Conservation (phyloP, 2,113 vertebrate genomes). For the Hepsetus odoe region DNA sequence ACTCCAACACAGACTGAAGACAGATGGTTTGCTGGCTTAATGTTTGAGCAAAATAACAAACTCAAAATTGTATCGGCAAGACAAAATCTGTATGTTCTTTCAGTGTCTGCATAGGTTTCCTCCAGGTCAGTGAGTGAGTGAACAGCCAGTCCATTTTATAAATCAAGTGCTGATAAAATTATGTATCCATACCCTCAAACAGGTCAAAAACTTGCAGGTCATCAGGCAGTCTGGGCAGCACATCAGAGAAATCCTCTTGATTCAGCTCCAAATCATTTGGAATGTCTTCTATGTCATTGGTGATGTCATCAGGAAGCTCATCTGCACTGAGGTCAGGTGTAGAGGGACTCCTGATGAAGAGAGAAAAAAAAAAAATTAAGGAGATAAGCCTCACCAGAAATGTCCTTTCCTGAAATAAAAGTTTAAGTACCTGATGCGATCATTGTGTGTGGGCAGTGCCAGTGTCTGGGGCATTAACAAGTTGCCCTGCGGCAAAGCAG, state of each 20-base stretch:
- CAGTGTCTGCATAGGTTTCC: too few relatives aligned
- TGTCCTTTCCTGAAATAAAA: neutral
- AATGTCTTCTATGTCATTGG: constrained; percentile 98
- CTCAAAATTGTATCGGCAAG: too few relatives aligned
- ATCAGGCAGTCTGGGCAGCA: constrained; percentile 91
- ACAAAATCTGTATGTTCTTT: too few relatives aligned
- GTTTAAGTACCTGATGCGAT: constrained; percentile 82
- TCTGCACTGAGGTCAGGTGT: constrained; percentile 95
- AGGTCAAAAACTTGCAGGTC: constrained; percentile 99
- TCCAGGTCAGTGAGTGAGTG: too few relatives aligned
- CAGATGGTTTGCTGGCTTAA: neutral
- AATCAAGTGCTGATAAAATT: neutral
- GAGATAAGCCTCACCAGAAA: neutral
- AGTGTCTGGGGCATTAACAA: constrained; percentile 95
- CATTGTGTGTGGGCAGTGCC: constrained; percentile 84
- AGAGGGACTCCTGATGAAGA: constrained; percentile 84
- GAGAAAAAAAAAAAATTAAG: neutral
- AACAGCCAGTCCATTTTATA: too few relatives aligned
- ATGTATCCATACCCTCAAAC: constrained; percentile 89
- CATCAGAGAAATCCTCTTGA: constrained; percentile 98
- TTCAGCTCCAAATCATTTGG: constrained; percentile 97
- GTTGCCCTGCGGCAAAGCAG: constrained; percentile 95
- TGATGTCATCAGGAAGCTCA: constrained; percentile 96
- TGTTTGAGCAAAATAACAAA: constrained; percentile 2
- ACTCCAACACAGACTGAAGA: neutral